These are phyloP conservation scores for Galagoides demidoff DNA, from an alignment of 2,797 vertebrate species.

Conservation along the genomic window DNA sequence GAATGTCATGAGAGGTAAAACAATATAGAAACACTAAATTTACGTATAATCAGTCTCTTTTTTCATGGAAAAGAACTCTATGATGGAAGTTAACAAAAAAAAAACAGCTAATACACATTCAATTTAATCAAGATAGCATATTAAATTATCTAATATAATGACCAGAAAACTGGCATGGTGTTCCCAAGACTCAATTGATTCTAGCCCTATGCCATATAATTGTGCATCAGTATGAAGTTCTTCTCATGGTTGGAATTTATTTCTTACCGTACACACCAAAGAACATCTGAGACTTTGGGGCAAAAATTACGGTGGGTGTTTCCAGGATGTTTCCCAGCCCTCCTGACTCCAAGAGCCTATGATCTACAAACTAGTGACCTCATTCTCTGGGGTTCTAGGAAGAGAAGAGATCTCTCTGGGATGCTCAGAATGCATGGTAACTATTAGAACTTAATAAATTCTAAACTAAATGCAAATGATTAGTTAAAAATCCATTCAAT, in stretches of 20 bases:
- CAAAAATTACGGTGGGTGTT: background rate
- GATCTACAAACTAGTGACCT: background rate
- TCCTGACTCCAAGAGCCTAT: background rate
- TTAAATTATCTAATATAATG: background rate
- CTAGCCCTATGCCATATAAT: background rate
- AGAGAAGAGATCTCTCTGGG: background rate
- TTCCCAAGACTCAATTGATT: background rate
- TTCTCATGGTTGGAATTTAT: background rate
- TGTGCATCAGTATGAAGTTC: background rate
- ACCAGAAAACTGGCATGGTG: background rate
- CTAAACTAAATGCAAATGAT: background rate
- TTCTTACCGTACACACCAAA: conserved; percentile 38
- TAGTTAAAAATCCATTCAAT: background rate
- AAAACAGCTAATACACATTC: background rate
- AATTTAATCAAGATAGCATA: conserved; percentile 5
- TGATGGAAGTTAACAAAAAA: background rate
- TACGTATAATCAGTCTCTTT: background rate
- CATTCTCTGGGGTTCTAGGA: background rate
- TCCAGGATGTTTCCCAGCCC: background rate
- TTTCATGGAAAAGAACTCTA: conserved; percentile 26
- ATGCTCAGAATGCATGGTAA: background rate
- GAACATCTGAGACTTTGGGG: background rate
- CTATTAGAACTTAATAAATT: background rate
- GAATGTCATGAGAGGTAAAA: background rate
- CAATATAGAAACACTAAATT: background rate